These are phyloP conservation scores for Lordiphosa mommai DNA, from an alignment of 1,140 invertebrate genomes.

Conservation along the genomic window DNA sequence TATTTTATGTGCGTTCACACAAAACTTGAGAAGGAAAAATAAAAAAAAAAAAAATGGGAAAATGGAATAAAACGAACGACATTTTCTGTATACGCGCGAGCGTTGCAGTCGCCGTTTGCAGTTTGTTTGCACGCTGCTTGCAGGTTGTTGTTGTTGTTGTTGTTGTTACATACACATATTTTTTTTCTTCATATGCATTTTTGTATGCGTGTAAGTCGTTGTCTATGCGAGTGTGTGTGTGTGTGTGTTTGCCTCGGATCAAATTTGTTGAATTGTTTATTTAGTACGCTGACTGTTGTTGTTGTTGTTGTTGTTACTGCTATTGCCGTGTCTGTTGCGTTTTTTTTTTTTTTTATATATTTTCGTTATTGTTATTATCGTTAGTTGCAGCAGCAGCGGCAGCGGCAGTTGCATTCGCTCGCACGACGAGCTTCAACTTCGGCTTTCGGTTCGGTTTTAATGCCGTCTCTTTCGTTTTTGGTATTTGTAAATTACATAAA, in stretches of 20 bases:
- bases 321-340: conserved; percentile 33
- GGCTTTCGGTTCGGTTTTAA: conserved; percentile 14
- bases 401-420: conserved; percentile 44
- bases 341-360: conserved; percentile 16
- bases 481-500: conserved; percentile 78
- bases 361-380: conserved; percentile 76
- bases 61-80: conserved; percentile 43
- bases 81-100: conserved; percentile 59
- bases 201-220: conserved; percentile 64
- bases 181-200: conserved; percentile 68
- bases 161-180: conserved; percentile 35
- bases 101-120: conserved; percentile 23
- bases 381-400: conserved; percentile 51
- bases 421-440: conserved; percentile 10
- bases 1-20: conserved; percentile 62
- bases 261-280: conserved; percentile 79
- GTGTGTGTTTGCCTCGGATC: conserved; percentile 65
- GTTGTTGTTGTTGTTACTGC: conserved; percentile 46
- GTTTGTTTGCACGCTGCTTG: conserved; percentile 33
- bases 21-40: conserved; percentile 45
- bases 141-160: conserved; percentile 52
- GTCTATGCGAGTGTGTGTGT: conserved; percentile 33
- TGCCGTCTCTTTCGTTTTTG: conserved; percentile 66
- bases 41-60: conserved; percentile 21
- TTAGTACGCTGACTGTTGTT: conserved; percentile 61